Evolutionary conservation across 2,797 vertebrate species (phyloP).

Genomic region (Glossophaga mutica): DNA sequence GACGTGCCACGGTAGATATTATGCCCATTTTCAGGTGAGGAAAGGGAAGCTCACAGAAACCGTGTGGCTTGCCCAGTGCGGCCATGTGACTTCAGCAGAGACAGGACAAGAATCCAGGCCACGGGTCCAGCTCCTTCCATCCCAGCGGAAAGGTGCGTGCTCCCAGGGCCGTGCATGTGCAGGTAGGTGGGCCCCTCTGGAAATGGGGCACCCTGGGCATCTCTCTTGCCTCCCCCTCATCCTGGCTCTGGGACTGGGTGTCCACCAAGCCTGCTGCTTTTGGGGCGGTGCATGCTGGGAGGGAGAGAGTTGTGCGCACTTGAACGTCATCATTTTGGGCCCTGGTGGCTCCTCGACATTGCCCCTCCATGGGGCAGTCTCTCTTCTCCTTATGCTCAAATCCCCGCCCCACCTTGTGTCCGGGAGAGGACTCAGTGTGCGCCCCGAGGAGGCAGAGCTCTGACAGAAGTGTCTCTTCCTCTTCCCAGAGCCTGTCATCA

Average conservation of each 20-base stretch:
- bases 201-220: neutral
- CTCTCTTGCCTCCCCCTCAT: neutral
- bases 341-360: too few species aligned
- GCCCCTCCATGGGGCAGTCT: neutral
- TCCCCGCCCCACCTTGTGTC: neutral
- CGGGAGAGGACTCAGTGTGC: neutral
- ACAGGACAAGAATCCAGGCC: neutral
- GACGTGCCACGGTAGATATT: accelerated
- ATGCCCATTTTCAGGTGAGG: neutral
- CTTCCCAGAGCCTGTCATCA: neutral
- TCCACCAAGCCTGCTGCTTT: neutral
- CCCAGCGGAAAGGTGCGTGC: neutral
- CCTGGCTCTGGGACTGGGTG: neutral
- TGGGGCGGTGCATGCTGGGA: too few species aligned
- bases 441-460: neutral
- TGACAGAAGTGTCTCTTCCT: neutral
- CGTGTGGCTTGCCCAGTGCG: accelerated
- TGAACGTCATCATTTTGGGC: neutral
- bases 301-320: neutral
- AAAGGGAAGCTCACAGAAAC: neutral
- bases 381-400: neutral
- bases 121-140: neutral
- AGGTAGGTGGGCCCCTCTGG: accelerated
- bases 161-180: neutral
- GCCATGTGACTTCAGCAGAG: accelerated